Base-by-base conservation (phyloP, 1,140 invertebrate genomes). In the Drosophila nannoptera region DNA sequence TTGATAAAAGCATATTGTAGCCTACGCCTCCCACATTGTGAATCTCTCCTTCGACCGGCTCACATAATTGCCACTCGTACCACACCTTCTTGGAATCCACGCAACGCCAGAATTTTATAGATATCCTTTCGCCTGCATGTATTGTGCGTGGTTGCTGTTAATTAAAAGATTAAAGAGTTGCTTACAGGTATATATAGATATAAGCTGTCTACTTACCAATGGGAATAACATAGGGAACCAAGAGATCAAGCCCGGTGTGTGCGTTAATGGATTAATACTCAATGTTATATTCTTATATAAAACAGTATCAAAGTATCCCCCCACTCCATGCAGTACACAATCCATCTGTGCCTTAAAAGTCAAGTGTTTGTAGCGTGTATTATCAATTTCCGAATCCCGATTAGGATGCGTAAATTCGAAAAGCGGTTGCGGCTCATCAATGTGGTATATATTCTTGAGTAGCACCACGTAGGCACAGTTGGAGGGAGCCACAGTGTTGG, bases 221-320 rank as follows among this genome's bases (percentile, higher is more conserved):
- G 98, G 97, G 88, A 99, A 98, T 71, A 95, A 96, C 55, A 98
- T 96, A 9, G 98, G 97, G 89, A 99, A 99, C 98, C 98, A 99
- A 73, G 96, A 97, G 75, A 98, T 96, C 96, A 99, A 97, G 82
- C 95, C 95, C 4, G 92, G 91, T 36, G 97, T 97, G 88, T 98
- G 95, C 5, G 95, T 97, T 12, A 92, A 90, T 4, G 98, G 98
- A 73, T 95, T 92, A 86, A 98, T 99, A 88, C 97, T 98, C 7
- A 99, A 90, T 38, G 90, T 94, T 43, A 98, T 92, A 87, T 97
- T 92, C 76, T 94, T 94, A 90, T 95, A 98, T 11, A 99, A 91
- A 52, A 93, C 89, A 46, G 95, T 93, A 78, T 98, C 95, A 91
- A 99, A 99, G 89, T 98, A 99, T 2, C 98, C 98, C 53, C 94